phyloP scores from a whole-genome alignment of 2,888 invertebrate species.

The Carabus problematicus region DNA sequence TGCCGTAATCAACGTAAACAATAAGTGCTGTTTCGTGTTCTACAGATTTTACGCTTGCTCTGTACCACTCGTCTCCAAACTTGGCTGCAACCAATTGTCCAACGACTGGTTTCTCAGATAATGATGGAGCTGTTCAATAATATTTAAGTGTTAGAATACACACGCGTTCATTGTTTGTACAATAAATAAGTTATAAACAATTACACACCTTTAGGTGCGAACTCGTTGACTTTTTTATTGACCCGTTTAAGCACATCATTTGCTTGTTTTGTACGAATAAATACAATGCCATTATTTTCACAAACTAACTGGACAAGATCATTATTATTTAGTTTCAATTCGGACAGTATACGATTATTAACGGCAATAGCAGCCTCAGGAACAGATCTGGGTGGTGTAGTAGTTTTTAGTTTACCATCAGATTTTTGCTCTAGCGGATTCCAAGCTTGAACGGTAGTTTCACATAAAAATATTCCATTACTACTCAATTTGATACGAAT shows the following conservation, averaged over 20 bases:
- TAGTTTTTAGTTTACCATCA: too few species aligned
- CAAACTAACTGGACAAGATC: constrained; percentile 17
- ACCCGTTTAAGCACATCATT: constrained; percentile 2
- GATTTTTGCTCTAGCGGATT: too few species aligned
- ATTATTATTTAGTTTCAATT: constrained; percentile 22
- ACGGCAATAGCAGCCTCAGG: not conserved
- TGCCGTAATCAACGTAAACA: constrained; percentile 51
- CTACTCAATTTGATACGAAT: too few species aligned
- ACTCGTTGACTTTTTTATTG: constrained; percentile 14
- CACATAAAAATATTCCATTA: too few species aligned
- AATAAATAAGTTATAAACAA: not conserved
- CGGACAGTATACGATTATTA: not conserved
- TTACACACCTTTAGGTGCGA: constrained; percentile 22
- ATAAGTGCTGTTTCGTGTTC: constrained; percentile 45
- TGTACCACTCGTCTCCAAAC: constrained; percentile 45
- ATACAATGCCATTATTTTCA: constrained; percentile 9
- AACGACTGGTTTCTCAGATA: constrained; percentile 46
- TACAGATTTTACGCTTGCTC: constrained; percentile 49
- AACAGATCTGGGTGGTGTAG: not conserved
- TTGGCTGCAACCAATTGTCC: constrained; percentile 48
- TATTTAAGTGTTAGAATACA: not conserved
- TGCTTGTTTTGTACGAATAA: constrained; percentile 27
- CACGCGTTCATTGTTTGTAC: not conserved
- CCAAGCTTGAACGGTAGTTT: too few species aligned
- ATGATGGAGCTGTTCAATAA: not conserved